These are phyloP conservation scores for Holacanthella duospinosa DNA, from an alignment of 2,888 invertebrate species.

Conservation along the genomic window DNA sequence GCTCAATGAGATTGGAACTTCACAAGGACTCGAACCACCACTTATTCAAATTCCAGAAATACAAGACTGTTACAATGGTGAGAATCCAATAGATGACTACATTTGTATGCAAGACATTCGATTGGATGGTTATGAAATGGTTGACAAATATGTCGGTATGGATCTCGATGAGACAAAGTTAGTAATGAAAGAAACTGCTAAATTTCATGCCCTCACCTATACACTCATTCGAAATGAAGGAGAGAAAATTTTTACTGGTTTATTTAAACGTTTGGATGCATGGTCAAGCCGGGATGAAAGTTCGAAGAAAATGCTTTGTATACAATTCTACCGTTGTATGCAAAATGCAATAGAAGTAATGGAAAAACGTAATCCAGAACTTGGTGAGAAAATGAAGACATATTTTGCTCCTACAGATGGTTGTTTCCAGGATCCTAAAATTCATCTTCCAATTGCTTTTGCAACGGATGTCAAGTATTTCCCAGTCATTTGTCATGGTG, in stretches of 20 bases:
- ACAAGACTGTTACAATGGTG: not conserved
- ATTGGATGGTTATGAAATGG: constrained; percentile 25
- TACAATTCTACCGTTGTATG: not conserved
- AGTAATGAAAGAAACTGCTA: constrained; percentile 18
- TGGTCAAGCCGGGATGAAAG: not conserved
- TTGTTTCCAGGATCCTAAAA: not conserved
- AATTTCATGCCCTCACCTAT: constrained; percentile 25
- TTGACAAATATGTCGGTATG: constrained; percentile 21
- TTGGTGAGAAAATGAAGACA: constrained; percentile 8
- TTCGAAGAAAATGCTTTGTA: not conserved
- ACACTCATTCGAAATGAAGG: constrained; percentile 14
- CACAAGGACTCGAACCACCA: not conserved
- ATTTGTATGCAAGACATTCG: constrained; percentile 25
- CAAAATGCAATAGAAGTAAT: constrained; percentile 3
- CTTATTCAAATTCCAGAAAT: not conserved
- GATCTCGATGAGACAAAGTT: constrained; percentile 12
- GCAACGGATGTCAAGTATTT: constrained; percentile 17
- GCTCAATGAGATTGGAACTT: not conserved
- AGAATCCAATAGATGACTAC: not conserved
- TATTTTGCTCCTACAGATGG: not conserved
- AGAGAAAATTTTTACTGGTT: constrained; percentile 12
- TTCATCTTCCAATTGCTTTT: not conserved
- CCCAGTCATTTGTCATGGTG: constrained; percentile 27
- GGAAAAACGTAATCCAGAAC: not conserved
- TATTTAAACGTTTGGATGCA: not conserved